Conservation (phyloP, 2,113 vertebrate species). For the Corythornis vintsioides region DNA sequence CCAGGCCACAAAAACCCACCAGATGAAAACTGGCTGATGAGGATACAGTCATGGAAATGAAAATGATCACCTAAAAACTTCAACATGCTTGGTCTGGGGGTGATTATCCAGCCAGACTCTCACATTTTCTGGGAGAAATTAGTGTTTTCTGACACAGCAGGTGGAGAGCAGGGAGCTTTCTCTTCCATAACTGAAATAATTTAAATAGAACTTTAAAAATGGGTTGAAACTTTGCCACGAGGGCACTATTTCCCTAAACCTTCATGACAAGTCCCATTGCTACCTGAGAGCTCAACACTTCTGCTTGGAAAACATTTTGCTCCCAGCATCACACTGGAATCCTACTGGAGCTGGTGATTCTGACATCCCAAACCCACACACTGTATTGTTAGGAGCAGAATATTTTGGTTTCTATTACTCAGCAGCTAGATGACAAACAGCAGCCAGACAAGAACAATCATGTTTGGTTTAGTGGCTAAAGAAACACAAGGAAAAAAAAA, state of each 20-base stretch:
- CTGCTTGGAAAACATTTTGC: neutral
- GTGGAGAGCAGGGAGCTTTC: neutral
- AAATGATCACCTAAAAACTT: neutral
- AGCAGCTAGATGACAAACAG: neutral
- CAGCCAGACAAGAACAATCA: neutral
- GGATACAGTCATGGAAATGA: neutral
- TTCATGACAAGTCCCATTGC: neutral
- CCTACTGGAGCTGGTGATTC: neutral
- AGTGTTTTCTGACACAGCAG: neutral
- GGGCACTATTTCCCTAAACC: neutral
- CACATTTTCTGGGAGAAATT: neutral
- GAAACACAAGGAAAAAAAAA: neutral
- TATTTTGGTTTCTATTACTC: neutral
- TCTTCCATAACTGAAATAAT: neutral
- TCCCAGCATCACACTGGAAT: neutral
- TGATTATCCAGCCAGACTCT: neutral
- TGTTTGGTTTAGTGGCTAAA: neutral
- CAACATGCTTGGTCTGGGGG: neutral
- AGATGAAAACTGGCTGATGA: neutral
- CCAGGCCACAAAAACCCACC: too few relatives aligned
- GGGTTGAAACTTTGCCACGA: neutral
- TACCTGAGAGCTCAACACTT: neutral
- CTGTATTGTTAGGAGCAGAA: neutral
- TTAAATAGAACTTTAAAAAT: neutral
- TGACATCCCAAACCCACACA: neutral